Percentiles rank a stretch among this genome's conserved stretches.
Evolutionary conservation across 2,113 vertebrate genomes (phyloP).

Genomic region (Globicephala melas): DNA sequence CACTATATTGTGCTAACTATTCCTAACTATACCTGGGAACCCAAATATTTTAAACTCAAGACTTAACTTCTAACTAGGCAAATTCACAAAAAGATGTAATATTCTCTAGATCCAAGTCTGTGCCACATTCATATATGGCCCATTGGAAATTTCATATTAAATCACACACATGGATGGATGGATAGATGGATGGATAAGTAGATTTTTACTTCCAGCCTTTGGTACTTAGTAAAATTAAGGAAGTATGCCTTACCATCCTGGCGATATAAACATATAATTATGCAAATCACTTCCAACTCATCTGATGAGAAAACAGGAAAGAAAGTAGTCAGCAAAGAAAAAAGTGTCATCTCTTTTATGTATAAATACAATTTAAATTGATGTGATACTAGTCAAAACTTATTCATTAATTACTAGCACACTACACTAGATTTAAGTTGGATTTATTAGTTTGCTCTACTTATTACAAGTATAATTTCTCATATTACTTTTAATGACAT

Average conservation of each 20-base stretch:
- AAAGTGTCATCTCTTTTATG: background rate
- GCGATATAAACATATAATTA: background rate
- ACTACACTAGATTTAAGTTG: background rate
- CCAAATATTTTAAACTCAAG: background rate
- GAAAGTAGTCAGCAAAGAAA: background rate
- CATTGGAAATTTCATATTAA: background rate
- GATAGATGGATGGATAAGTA: background rate
- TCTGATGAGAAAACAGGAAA: background rate
- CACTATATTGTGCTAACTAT: background rate
- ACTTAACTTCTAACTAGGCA: background rate
- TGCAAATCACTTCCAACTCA: background rate
- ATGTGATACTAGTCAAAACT: background rate
- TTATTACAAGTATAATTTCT: slow-evolving; percentile 25
- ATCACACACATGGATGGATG: background rate
- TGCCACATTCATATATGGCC: background rate
- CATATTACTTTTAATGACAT: slow-evolving; percentile 37
- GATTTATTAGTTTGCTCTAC: slow-evolving; percentile 24
- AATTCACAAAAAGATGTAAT: background rate
- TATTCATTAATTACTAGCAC: slow-evolving; percentile 15
- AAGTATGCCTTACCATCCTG: background rate
- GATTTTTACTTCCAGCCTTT: background rate
- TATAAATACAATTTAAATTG: slow-evolving; percentile 8
- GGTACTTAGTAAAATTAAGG: background rate
- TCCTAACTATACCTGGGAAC: background rate
- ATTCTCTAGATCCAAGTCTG: background rate